Base-by-base conservation (phyloP, 2,113 vertebrate species). In the Strix aluco region DNA sequence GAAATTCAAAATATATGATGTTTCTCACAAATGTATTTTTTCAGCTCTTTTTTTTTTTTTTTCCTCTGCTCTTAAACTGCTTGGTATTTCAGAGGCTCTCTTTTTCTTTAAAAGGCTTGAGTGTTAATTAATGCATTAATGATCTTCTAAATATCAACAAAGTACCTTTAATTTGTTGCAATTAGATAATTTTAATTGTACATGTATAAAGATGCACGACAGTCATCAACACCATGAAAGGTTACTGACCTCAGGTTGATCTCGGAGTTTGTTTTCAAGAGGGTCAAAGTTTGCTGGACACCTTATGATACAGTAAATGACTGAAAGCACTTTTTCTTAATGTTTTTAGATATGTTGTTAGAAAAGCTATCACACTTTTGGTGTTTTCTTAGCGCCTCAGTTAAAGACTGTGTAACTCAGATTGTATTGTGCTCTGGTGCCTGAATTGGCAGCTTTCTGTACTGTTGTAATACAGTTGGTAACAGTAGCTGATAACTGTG, bases 341-440 rank as follows among this genome's bases (percentile, higher is more conserved):
- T 0, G 0, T 29, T 90, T 91, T 84, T 54, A 23, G 36, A 11
- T 4, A 13, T 0, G 0, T 32, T 30, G 26, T 59, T 86, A 38
- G 27, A n/a, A 81, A 61, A 92, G 15, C 16, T 71, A 18, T 79
- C 30, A 20, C 4, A 4, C 13, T 81, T 75, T 27, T 13, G 40
- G 23, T 32, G 17, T 74, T 67, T 55, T 46, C 20, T 62, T 81
- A 54, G 46, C 38, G 66, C 10, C 46, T 51, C 22, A 40, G 54
- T 58, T 54, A 10, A 7, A 16, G 5, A 2, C 32, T 10, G 29
- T 13, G 20, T 63, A 61, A 29, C 77, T 92, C 2, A 0, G 57
- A 5, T 40, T 38, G 18, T 27, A 2, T 46, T 88, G 44, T 94
- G 54, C 57, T 46, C 44, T 51, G 70, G 36, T 69, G 54, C 57